These are phyloP conservation scores for Thunnus maccoyii DNA, from an alignment of 2,113 vertebrate genomes.

Conservation along the genomic window DNA sequence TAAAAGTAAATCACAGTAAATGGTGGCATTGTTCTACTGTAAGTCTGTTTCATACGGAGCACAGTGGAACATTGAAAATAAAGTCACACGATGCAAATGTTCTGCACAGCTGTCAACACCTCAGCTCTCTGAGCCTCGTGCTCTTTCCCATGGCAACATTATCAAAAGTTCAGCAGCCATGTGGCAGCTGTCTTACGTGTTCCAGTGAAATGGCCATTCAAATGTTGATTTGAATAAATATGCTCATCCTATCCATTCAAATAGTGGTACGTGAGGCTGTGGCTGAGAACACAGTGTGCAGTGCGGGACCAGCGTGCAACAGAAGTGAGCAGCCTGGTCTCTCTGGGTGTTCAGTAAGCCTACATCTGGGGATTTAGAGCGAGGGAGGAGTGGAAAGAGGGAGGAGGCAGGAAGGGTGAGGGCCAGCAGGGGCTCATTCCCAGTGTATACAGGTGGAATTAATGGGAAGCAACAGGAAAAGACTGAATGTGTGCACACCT, in stretches of 20 bases:
- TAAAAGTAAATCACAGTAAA: too few species aligned
- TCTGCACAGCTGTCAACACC: constrained; percentile 59
- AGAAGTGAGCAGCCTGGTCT: constrained; percentile 54
- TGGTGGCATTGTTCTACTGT: too few species aligned
- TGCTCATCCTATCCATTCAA: constrained; percentile 61
- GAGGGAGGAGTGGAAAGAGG: constrained; percentile 54
- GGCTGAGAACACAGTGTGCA: constrained; percentile 52
- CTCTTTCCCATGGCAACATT: constrained; percentile 71
- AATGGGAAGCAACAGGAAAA: constrained; percentile 81
- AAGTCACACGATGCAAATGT: constrained; percentile 30
- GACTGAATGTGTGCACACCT: constrained; percentile 68
- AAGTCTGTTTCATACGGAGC: too few species aligned
- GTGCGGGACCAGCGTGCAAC: constrained; percentile 31
- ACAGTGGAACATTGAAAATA: too few species aligned
- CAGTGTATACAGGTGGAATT: constrained; percentile 83
- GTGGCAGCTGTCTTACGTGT: constrained; percentile 52
- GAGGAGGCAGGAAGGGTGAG: constrained; percentile 70
- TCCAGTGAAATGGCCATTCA: constrained; percentile 67
- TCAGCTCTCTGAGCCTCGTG: constrained; percentile 28
- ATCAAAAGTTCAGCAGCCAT: constrained; percentile 63
- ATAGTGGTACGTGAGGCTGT: constrained; percentile 34
- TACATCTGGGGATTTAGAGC: constrained; percentile 73
- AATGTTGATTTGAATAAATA: constrained; percentile 71
- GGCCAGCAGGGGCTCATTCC: constrained; percentile 74
- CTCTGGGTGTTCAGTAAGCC: constrained; percentile 65